phyloP scores from a whole-genome alignment of 2,113 vertebrate genomes.

The Phrynosoma blainvillii region DNA sequence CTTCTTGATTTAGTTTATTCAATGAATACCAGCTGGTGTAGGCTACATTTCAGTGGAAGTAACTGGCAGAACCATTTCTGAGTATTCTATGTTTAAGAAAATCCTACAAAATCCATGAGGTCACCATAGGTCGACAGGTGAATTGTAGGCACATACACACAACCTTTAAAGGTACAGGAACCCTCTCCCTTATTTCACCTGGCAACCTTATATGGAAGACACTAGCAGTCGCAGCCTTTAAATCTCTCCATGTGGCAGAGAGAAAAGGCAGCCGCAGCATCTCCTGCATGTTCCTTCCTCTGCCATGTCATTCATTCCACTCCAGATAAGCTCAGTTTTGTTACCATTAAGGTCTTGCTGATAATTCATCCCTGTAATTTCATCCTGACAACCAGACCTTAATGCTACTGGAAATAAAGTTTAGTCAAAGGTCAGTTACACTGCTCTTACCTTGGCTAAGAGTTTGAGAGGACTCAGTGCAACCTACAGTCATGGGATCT shows the following conservation, averaged over 20 bases:
- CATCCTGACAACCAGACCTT: neutral
- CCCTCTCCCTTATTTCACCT: no score
- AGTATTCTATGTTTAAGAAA: no score
- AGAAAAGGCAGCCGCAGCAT: neutral
- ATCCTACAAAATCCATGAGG: no score
- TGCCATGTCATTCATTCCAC: neutral
- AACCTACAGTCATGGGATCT: neutral
- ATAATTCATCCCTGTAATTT: neutral
- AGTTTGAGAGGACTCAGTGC: neutral
- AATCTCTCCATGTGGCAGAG: neutral
- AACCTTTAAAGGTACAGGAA: no score
- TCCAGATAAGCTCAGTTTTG: neutral
- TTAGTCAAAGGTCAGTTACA: neutral
- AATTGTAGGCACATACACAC: no score
- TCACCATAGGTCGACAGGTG: no score
- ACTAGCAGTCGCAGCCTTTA: neutral
- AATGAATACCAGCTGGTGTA: no score
- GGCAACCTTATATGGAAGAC: no score
- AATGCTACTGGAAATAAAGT: neutral
- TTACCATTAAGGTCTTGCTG: no score
- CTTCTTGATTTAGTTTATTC: no score
- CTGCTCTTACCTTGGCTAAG: neutral
- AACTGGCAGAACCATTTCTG: no score
- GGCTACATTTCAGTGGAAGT: no score
- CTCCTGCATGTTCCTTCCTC: neutral